Conservation (phyloP, 2,113 vertebrate species). For the Brachionichthys hirsutus region DNA sequence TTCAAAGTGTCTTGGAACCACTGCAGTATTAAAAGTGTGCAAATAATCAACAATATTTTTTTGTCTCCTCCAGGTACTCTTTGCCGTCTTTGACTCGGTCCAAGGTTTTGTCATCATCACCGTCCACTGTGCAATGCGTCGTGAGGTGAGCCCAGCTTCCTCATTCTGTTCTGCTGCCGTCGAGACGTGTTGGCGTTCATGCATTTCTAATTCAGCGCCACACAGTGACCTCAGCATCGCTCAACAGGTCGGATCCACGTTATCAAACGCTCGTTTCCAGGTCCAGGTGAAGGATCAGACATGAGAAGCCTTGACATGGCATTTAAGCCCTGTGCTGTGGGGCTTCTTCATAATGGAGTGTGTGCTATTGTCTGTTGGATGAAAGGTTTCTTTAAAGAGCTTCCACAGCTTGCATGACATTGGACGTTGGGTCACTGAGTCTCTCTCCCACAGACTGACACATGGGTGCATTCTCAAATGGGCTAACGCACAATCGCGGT, state of each 20-base stretch:
- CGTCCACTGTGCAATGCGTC: constrained; percentile 93
- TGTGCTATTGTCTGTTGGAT: constrained; percentile 64
- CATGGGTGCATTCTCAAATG: no score
- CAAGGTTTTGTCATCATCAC: constrained; percentile 98
- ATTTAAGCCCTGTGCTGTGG: constrained; percentile 38
- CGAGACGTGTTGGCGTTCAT: neutral
- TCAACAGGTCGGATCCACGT: constrained; percentile 31
- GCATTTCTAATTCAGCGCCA: neutral
- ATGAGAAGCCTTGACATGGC: constrained; percentile 45
- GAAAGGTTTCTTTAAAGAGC: constrained; percentile 65
- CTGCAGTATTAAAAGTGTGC: neutral
- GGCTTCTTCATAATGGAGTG: constrained; percentile 44
- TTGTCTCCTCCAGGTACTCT: constrained; percentile 84
- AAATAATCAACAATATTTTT: constrained; percentile 36
- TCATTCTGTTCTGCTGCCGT: neutral
- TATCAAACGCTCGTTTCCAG: constrained; percentile 45
- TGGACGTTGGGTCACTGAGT: constrained; percentile 67
- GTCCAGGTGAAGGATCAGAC: constrained; percentile 52
- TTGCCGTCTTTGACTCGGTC: constrained; percentile 93
- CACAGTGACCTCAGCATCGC: neutral
- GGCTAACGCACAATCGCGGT: no score
- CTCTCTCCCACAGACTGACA: neutral
- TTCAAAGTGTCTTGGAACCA: no score
- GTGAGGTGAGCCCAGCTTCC: constrained; percentile 83
- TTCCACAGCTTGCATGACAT: constrained; percentile 66